A percentile compares a stretch with the other conserved stretches of the same genome.
These are phyloP conservation scores for Myocastor coypus DNA, from an alignment of 2,113 vertebrate genomes.

Conservation along the genomic window DNA sequence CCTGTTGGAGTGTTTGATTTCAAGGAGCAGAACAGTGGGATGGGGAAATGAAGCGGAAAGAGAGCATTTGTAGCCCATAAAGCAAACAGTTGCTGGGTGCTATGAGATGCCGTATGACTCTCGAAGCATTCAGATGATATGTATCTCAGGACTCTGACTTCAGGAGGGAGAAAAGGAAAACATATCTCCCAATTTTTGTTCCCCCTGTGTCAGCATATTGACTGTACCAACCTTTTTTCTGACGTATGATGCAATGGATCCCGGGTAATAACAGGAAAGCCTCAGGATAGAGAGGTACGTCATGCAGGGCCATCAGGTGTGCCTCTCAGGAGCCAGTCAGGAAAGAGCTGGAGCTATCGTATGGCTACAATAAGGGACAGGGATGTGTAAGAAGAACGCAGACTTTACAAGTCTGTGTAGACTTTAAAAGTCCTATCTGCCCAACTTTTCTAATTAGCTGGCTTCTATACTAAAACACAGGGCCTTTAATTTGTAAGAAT, in stretches of 20 bases:
- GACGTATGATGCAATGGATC: neutral
- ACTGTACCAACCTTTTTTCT: neutral
- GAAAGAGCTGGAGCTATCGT: neutral
- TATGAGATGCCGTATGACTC: neutral
- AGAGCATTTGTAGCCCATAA: neutral
- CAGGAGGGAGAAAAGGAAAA: neutral
- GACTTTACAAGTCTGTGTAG: neutral
- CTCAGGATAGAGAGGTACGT: neutral
- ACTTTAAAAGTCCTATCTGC: neutral
- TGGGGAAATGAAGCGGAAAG: neutral
- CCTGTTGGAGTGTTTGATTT: neutral
- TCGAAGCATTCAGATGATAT: neutral
- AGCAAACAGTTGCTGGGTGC: neutral
- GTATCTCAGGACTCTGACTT: neutral
- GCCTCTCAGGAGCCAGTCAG: neutral
- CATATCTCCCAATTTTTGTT: neutral
- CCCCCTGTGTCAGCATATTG: accelerated
- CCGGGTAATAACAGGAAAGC: neutral
- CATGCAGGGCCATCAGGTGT: neutral
- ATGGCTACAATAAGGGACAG: neutral
- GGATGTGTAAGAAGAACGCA: neutral
- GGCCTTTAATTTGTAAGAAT: neutral
- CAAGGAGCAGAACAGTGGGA: neutral
- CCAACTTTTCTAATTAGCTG: neutral
- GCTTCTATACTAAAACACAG: neutral